phyloP scores from a whole-genome alignment of 2,113 vertebrate genomes.

The Ailuropoda melanoleuca region DNA sequence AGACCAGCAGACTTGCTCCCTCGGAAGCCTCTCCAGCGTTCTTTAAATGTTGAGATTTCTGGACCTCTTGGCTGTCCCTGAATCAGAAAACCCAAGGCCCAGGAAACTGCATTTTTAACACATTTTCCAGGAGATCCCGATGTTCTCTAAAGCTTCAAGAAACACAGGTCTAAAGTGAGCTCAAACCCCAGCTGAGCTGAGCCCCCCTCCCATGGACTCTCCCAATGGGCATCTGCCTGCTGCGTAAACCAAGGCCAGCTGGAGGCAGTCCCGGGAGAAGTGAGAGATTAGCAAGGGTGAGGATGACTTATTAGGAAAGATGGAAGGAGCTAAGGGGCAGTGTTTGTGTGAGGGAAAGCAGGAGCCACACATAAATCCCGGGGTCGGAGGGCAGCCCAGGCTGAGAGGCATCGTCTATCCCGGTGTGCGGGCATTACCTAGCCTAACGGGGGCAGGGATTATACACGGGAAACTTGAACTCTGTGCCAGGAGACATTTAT shows the following conservation, averaged over 20 bases:
- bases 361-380: conserved; percentile 31
- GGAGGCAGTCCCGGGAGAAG: neutral
- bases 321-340: neutral
- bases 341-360: conserved; percentile 39
- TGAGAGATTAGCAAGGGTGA: neutral
- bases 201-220: neutral
- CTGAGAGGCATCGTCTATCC: neutral
- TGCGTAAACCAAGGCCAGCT: neutral
- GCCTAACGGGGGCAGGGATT: conserved; percentile 7
- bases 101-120: neutral
- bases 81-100: neutral
- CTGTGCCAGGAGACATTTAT: conserved; percentile 14
- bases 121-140: neutral
- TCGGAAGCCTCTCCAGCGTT: neutral
- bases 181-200: neutral
- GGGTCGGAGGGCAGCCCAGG: neutral
- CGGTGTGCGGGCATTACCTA: neutral
- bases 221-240: fast-evolving
- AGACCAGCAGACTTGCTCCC: neutral
- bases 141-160: neutral
- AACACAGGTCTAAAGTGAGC: neutral
- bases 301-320: conserved; percentile 68
- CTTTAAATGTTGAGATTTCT: neutral
- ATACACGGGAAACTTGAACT: neutral
- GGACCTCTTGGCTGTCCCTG: neutral